Evolutionary conservation across 2,797 vertebrate genomes (phyloP).

Genomic region (Aeoliscus strigatus): DNA sequence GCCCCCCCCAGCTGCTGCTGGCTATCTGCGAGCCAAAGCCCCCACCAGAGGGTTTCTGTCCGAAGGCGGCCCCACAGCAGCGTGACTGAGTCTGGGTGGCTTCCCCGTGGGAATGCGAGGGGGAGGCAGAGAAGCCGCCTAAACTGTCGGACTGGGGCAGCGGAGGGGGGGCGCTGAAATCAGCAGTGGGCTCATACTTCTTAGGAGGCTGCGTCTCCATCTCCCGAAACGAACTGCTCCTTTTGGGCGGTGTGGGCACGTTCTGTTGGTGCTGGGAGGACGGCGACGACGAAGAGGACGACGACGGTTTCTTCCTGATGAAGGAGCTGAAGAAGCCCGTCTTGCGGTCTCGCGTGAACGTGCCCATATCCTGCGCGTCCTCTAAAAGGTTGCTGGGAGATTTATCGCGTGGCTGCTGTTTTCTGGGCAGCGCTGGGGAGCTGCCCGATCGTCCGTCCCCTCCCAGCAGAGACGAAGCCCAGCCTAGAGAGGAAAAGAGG

Average conservation of each 20-base stretch:
- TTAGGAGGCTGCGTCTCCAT: slow-evolving; percentile 98
- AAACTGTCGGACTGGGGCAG: slow-evolving; percentile 85
- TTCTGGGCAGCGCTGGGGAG: slow-evolving; percentile 92
- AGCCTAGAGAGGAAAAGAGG: slow-evolving; percentile 55
- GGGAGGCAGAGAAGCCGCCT: slow-evolving; percentile 71
- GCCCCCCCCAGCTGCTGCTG: slow-evolving; percentile 87
- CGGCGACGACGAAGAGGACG: slow-evolving; percentile 66
- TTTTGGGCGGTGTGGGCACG: slow-evolving; percentile 91
- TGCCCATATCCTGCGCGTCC: slow-evolving; percentile 85
- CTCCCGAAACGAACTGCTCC: slow-evolving; percentile 96
- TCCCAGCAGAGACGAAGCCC: slow-evolving; percentile 65
- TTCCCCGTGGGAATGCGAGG: slow-evolving; percentile 83
- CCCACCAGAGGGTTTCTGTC: slow-evolving; percentile 82
- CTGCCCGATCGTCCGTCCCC: slow-evolving; percentile 71
- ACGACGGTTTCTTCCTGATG: slow-evolving; percentile 89
- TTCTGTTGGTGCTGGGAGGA: slow-evolving; percentile 79
- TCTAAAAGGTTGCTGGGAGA: slow-evolving; percentile 90
- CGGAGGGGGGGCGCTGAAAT: slow-evolving; percentile 81
- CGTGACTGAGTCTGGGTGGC: slow-evolving; percentile 82
- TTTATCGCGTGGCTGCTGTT: slow-evolving; percentile 93
- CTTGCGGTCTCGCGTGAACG: slow-evolving; percentile 93
- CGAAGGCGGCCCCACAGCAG: slow-evolving; percentile 88
- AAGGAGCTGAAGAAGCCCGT: slow-evolving; percentile 99
- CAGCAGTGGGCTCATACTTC: slow-evolving; percentile 91
- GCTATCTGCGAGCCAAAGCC: slow-evolving; percentile 74